phyloP scores from a whole-genome alignment of 2,113 vertebrate genomes.

The Platichthys flesus region DNA sequence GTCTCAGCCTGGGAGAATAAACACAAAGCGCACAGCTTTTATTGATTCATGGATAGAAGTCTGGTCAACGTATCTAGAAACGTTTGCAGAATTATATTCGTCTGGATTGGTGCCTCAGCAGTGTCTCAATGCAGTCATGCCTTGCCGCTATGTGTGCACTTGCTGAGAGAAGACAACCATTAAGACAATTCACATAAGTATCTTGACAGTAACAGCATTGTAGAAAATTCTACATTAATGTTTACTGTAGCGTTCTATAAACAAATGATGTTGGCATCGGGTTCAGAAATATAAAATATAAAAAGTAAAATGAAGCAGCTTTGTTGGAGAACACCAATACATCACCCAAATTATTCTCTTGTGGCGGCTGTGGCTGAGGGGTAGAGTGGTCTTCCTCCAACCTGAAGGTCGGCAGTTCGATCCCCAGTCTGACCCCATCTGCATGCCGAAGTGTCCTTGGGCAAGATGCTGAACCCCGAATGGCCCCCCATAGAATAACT shows the following conservation, averaged over 20 bases:
- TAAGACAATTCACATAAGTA: background rate
- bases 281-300: background rate
- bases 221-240: background rate
- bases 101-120: slow-evolving; percentile 1
- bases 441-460: too few species aligned
- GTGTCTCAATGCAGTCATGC: background rate
- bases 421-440: too few species aligned
- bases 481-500: too few species aligned
- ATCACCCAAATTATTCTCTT: too few species aligned
- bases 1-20: slow-evolving; percentile 21
- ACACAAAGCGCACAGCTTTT: slow-evolving; percentile 19
- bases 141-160: background rate
- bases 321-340: too few species aligned
- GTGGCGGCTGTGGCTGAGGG: too few species aligned
- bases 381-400: too few species aligned
- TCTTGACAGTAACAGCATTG: background rate
- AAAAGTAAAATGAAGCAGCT: background rate
- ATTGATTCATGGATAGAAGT: slow-evolving; percentile 9
- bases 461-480: too few species aligned
- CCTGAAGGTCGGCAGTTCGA: too few species aligned
- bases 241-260: too few species aligned
- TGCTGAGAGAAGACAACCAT: background rate
- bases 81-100: background rate
- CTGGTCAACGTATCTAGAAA: slow-evolving; percentile 37
- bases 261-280: too few species aligned